phyloP scores from a whole-genome alignment of 2,888 invertebrate species.

The Lasioglossum pauxillum region DNA sequence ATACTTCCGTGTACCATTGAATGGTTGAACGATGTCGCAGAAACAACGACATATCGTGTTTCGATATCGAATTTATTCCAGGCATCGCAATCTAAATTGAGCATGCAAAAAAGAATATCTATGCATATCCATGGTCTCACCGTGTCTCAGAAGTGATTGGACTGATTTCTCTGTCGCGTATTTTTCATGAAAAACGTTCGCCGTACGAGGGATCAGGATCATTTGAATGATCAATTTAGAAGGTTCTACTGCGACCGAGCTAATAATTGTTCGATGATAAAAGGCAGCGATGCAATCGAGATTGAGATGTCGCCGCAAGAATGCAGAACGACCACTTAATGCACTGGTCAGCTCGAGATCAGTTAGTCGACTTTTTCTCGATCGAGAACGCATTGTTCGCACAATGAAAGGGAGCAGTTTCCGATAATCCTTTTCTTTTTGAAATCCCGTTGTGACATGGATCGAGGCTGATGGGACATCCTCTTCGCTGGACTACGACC shows the following conservation, averaged over 20 bases:
- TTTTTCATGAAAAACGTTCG: too few species aligned
- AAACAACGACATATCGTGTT: neutral
- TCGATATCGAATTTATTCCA: conserved; percentile 7
- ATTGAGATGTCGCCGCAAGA: neutral
- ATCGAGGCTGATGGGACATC: conserved; percentile 30
- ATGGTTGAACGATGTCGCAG: neutral
- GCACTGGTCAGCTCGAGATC: neutral
- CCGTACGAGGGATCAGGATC: too few species aligned
- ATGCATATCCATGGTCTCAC: neutral
- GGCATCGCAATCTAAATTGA: neutral
- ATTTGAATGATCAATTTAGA: neutral
- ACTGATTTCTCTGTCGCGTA: too few species aligned
- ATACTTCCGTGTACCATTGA: conserved; percentile 13
- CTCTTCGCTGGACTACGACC: conserved; percentile 46
- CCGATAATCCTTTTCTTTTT: conserved; percentile 18
- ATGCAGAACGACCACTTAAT: neutral
- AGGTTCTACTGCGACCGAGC: neutral
- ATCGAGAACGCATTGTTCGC: neutral
- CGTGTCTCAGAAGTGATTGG: too few species aligned
- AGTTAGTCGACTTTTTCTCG: neutral
- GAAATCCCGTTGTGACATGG: conserved; percentile 12
- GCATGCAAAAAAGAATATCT: too few species aligned
- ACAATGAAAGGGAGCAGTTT: conserved; percentile 27
- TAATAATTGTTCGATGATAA: neutral
- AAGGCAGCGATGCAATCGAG: neutral